These are phyloP conservation scores for Nasonia oneida DNA, from an alignment of 2,888 invertebrate species.

Conservation along the genomic window DNA sequence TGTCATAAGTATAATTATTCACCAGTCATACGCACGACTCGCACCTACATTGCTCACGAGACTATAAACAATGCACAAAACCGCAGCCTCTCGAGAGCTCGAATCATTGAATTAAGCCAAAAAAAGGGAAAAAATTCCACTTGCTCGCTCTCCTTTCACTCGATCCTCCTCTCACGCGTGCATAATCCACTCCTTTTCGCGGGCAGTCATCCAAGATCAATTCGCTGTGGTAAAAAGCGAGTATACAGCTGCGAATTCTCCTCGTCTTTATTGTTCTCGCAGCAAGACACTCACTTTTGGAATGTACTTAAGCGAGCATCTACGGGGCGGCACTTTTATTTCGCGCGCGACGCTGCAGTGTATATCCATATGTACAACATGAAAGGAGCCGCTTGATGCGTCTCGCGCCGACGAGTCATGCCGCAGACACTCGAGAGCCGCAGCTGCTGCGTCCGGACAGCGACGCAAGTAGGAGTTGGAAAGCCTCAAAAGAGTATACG, in stretches of 20 bases:
- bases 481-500: not conserved
- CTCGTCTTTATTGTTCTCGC: too few relatives aligned
- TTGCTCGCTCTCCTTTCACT: not conserved
- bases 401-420: not conserved
- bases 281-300: too few relatives aligned
- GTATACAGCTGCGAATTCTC: too few relatives aligned
- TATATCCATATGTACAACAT: not conserved
- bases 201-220: conserved; percentile 53
- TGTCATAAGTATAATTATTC: not conserved
- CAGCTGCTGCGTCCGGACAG: not conserved
- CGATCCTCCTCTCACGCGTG: not conserved
- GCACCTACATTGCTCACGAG: not conserved
- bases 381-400: not conserved
- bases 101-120: not conserved
- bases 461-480: not conserved
- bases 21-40: not conserved
- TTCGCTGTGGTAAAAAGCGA: not conserved
- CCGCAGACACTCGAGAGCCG: not conserved
- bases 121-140: not conserved
- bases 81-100: not conserved
- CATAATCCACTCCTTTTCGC: not conserved
- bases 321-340: not conserved
- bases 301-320: too few relatives aligned
- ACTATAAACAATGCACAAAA: not conserved
- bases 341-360: not conserved